Evolutionary conservation across 2,797 vertebrate species (phyloP), one percentile per base, ranked within the genome.

Genomic region (Brachymystax lenok): DNA sequence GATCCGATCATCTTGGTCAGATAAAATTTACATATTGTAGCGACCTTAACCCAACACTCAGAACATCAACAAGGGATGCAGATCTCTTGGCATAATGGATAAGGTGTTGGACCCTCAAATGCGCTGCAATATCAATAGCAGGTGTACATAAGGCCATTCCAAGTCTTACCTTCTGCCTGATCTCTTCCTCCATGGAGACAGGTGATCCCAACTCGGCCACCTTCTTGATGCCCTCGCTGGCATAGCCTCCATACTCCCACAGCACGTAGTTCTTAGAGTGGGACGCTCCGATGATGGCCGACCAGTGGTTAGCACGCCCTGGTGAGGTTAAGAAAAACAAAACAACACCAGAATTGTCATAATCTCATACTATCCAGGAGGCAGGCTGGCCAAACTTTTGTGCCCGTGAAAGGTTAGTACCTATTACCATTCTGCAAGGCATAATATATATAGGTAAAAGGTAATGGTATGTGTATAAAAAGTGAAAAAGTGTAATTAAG

Each of bases 101-200:
- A 40, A 40, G 40, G 40, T 10, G 40, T 40, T 40, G 16, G 27
- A 77, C 0, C 19, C 17, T 14, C 1, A 8, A 0, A 21, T 27
- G 54, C 73, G 40, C 40, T 46, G 40, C 40, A 46, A 46, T 46
- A 46, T 46, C 10, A 46, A 46, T 46, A 46, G 40, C 40, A 46
- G 10, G 40, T 46, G 40, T 46, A 6, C 19, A 16, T n/a, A 56
- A 1, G 54, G 54, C 54, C 14, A 1, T n/a, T 17, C 17, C 33
- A 6, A 46, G 50, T 66, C 92, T 87, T 95, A 99, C 98, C 93
- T 97, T 98, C 74, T 98, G 96, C 56, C 98, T 95, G 89, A 99
- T 99, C 92, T 99, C 98, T 92, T 99, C 98, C 85, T 99, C 98
- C 98, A 99, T 99, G 92, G 98, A 99, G 67, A 99, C 96, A 0